Conservation (phyloP, 92 coral and sea anemone species). For the Paramuricea clavata region DNA sequence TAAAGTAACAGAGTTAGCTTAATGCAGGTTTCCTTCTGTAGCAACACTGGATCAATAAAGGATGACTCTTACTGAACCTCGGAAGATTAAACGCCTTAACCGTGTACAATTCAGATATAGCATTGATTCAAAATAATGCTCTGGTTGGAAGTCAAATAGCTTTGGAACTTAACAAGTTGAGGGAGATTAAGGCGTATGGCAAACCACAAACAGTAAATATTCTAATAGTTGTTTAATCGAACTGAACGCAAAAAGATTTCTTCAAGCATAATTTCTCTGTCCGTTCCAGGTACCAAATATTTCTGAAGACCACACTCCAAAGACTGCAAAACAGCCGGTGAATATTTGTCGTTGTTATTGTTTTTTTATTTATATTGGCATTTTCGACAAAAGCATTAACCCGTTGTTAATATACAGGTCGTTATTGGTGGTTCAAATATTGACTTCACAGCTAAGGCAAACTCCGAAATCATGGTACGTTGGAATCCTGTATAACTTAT, state of each 20-base stretch:
- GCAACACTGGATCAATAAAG: too few species aligned
- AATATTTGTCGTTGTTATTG: neutral
- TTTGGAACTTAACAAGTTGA: slow-evolving; percentile 80
- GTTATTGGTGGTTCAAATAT: slow-evolving; percentile 95
- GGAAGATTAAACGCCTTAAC: too few species aligned
- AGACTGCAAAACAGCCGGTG: slow-evolving; percentile 35
- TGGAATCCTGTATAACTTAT: neutral
- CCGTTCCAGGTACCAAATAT: neutral
- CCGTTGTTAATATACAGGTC: slow-evolving; percentile 64
- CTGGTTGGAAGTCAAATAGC: slow-evolving; percentile 92
- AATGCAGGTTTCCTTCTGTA: too few species aligned
- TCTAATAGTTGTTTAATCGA: neutral
- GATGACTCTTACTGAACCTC: too few species aligned
- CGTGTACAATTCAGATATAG: slow-evolving; percentile 61
- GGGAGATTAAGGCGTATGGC: slow-evolving; percentile 60
- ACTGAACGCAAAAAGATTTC: neutral
- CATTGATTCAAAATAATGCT: slow-evolving; percentile 84
- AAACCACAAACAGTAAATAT: slow-evolving; percentile 29
- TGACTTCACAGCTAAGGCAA: slow-evolving; percentile 96
- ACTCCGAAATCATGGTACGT: slow-evolving; percentile 80
- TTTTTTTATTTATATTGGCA: too few species aligned
- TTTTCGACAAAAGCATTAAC: neutral
- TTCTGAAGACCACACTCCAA: slow-evolving; percentile 5
- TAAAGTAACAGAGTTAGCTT: neutral
- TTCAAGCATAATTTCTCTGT: neutral